phyloP scores from a whole-genome alignment of 1,140 invertebrate species.

The Cydia fagiglandana region DNA sequence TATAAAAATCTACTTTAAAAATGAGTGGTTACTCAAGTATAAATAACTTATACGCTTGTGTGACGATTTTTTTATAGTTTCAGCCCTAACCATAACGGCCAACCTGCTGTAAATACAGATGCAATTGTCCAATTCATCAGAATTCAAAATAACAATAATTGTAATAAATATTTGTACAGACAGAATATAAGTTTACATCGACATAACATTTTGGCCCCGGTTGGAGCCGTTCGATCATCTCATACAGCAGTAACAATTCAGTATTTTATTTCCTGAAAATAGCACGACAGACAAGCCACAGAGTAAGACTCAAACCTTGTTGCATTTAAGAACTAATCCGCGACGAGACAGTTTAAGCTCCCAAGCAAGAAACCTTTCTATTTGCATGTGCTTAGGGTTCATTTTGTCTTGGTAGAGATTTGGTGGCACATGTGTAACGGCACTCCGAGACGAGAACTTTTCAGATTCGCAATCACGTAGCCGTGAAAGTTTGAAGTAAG shows the following conservation, averaged over 20 bases:
- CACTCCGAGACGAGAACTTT: constrained; percentile 55
- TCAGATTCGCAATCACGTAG: constrained; percentile 63
- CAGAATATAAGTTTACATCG: no score
- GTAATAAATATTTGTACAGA: no score
- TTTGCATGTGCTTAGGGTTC: constrained; percentile 17
- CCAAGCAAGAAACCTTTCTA: constrained; percentile 34
- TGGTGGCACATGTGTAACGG: constrained; percentile 45
- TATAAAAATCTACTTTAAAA: background rate
- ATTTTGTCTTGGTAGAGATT: constrained; percentile 27
- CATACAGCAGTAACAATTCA: background rate
- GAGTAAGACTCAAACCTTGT: constrained; percentile 39
- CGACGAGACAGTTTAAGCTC: background rate
- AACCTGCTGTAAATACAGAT: no score
- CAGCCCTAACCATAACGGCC: no score
- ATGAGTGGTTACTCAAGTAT: background rate
- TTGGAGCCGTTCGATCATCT: background rate
- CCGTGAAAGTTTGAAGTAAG: constrained; percentile 54
- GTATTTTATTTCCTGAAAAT: constrained; percentile 6
- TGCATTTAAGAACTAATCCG: constrained; percentile 50
- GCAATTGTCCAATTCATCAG: no score
- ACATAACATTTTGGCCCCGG: background rate
- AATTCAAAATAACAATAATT: no score
- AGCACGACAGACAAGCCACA: constrained; percentile 32
- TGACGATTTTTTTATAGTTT: no score
- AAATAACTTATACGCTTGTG: no score